Conservation (phyloP, 2,888 invertebrate species). For the Phanerotoma sp. region DNA sequence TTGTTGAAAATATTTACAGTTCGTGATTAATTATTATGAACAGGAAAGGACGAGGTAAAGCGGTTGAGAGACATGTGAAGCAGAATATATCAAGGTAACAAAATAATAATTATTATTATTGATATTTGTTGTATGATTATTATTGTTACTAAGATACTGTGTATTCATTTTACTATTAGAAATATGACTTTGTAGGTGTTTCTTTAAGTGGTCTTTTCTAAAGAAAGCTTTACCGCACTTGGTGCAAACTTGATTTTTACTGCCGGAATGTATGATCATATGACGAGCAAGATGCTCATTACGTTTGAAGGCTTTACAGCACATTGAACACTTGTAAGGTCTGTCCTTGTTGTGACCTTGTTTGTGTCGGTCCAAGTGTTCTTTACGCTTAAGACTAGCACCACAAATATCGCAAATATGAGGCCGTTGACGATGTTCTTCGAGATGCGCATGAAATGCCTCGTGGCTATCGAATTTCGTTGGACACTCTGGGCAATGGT, state of each 20-base stretch:
- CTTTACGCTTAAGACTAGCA: slow-evolving; percentile 75
- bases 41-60: too few relatives aligned
- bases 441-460: slow-evolving; percentile 65
- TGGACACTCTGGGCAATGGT: slow-evolving; percentile 53
- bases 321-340: slow-evolving; percentile 77
- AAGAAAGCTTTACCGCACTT: slow-evolving; percentile 79
- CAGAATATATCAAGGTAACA: too few relatives aligned
- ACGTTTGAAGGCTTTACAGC: slow-evolving; percentile 78
- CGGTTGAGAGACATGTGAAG: too few relatives aligned
- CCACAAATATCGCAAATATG: slow-evolving; percentile 79
- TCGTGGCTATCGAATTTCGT: slow-evolving; percentile 52
- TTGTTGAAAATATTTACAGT: too few relatives aligned
- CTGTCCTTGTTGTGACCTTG: slow-evolving; percentile 79
- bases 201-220: slow-evolving; percentile 78
- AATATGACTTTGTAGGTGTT: slow-evolving; percentile 77
- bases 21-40: too few relatives aligned
- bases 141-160: slow-evolving; percentile 49
- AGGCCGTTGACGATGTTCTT: slow-evolving; percentile 77
- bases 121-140: slow-evolving; percentile 36
- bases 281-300: slow-evolving; percentile 82
- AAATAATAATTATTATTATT: slow-evolving; percentile 23
- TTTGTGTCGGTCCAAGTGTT: slow-evolving; percentile 77
- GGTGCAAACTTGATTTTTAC: slow-evolving; percentile 77
- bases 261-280: slow-evolving; percentile 81
- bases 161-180: slow-evolving; percentile 65